Base-by-base conservation (phyloP, 1,140 invertebrate genomes). In the Magallana ariakensis region DNA sequence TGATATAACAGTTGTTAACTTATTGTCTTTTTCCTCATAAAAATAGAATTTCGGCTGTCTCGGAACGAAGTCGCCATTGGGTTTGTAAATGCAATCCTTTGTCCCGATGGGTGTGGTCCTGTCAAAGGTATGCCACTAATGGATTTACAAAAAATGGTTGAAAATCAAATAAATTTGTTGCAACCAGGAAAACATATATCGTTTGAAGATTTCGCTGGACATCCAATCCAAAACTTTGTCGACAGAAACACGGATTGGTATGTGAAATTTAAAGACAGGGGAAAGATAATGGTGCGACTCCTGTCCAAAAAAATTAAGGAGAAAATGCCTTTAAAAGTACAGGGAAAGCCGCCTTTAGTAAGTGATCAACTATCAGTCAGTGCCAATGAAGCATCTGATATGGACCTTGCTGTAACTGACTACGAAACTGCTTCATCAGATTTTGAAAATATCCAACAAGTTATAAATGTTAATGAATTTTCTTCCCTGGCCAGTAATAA, bases 121-220 rank as follows among this genome's bases (percentile, higher is more conserved):
- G 58, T 62, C 19, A 19, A 13, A n/a, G 33, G 33, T 33, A 62
- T 62, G 15, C 58, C 58, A 16, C 16, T 62, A 7, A 7, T 16
- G 19, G 58, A 62, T n/a, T 19, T 62, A n/a, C 58, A 62, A 62
- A 0, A 62, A 19, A 62, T 1, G 19, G 58, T 62, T n/a, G 58
- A 62, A 62, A 62, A 62, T 62, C 58, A 62, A 62, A 62, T 62
- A 16, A 62, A 19, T 62, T 62, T 62, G 58, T 15, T 62, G 58
- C 16, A 62, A 62, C 58, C 16, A 1, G 58, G 58, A n/a, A 16
- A 62, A 16, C 11, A 62, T 62, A 62, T 62, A 15, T 62, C 58
- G 0, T 62, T 62, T 16, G 58, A 62, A 16, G 58, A 62, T 16
- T 62, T 62, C 19, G 16, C 58, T 62, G 58, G 58, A n/a, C 58